Evolutionary conservation across 2,888 invertebrate genomes (phyloP).

Genomic region (Drosophila hamatofila): DNA sequence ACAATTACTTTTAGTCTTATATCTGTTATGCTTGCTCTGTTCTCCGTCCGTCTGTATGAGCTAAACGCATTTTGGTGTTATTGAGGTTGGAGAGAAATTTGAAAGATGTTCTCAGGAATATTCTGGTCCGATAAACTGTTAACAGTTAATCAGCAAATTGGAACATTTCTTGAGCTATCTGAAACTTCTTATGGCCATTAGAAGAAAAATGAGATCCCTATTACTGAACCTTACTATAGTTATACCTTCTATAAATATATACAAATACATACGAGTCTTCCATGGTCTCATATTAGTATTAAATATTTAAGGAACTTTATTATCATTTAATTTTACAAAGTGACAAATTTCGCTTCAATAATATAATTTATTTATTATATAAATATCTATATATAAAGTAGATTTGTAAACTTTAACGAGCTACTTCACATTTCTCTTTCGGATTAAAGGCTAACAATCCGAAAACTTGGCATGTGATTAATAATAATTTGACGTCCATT

Average conservation of each 20-base stretch:
- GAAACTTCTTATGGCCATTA: not conserved
- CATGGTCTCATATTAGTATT: no score
- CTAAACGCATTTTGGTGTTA: not conserved
- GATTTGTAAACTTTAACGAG: conserved; percentile 12
- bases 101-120: not conserved
- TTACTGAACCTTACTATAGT: no score
- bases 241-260: no score
- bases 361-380: not conserved
- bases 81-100: not conserved
- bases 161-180: not conserved
- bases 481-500: conserved; percentile 28
- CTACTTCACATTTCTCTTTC: conserved; percentile 4
- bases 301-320: not conserved
- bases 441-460: not conserved
- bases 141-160: not conserved
- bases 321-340: not conserved
- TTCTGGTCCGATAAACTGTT: not conserved
- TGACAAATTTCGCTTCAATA: not conserved
- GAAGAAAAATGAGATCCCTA: not conserved
- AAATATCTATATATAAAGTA: conserved; percentile 18
- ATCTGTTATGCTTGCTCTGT: not conserved
- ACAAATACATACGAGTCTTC: no score
- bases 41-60: not conserved
- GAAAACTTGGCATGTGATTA: conserved; percentile 36
- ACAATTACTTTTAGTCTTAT: not conserved